Conservation (phyloP, 1,140 invertebrate genomes). For the Apis dorsata region DNA sequence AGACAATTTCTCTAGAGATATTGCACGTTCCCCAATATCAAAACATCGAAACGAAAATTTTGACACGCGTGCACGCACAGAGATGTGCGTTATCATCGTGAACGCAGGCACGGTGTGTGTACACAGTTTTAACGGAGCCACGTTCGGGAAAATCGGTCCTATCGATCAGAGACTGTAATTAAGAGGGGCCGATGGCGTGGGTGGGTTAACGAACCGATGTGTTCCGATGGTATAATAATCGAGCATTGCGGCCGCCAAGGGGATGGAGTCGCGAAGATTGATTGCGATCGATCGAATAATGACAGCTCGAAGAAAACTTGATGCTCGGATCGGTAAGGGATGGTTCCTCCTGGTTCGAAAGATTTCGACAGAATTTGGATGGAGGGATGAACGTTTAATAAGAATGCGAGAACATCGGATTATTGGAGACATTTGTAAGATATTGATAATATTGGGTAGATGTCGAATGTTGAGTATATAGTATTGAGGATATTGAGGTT, state of each 20-base stretch:
- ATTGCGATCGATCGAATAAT: conserved; percentile 41
- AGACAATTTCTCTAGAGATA: not conserved
- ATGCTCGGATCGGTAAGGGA: not conserved
- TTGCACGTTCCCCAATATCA: not conserved
- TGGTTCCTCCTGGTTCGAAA: not conserved
- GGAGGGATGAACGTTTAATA: not conserved
- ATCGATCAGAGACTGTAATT: conserved; percentile 61
- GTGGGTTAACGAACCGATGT: conserved; percentile 60
- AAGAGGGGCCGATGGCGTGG: conserved; percentile 36
- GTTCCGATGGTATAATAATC: conserved; percentile 63
- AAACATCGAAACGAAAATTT: not conserved
- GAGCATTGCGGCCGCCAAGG: conserved; percentile 50
- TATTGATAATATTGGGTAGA: not conserved
- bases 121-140: conserved; percentile 50
- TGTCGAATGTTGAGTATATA: no score
- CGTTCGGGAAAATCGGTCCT: conserved; percentile 59
- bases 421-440: not conserved
- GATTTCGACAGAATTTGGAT: not conserved
- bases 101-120: conserved; percentile 33
- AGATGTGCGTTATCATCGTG: conserved; percentile 33
- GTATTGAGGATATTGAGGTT: no score
- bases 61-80: not conserved
- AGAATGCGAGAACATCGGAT: not conserved
- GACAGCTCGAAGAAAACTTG: conserved; percentile 1
- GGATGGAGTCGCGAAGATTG: conserved; percentile 57